Evolutionary conservation across 2,113 vertebrate species (phyloP).

Genomic region (Mugil cephalus): DNA sequence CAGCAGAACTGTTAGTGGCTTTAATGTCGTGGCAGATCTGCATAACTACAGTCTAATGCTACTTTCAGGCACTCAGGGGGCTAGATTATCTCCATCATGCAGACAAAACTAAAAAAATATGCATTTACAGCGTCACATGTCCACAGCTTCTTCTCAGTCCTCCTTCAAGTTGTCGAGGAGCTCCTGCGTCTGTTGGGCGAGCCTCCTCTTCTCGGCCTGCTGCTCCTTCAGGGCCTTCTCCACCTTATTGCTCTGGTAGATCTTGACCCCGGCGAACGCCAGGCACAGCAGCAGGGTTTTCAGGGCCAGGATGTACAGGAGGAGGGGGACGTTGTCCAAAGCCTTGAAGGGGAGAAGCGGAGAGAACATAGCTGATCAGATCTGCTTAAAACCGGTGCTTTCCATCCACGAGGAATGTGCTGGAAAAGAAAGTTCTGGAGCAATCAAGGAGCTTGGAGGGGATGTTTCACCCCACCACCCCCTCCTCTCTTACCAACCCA

Average conservation of each 20-base stretch:
- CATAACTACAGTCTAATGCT: too few species aligned
- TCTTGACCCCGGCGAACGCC: conserved; percentile 91
- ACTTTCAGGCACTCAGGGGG: too few species aligned
- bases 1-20: too few species aligned
- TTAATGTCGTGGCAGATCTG: too few species aligned
- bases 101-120: too few species aligned
- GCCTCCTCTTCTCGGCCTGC: conserved; percentile 70
- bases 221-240: conserved; percentile 84
- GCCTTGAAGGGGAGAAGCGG: conserved; percentile 76
- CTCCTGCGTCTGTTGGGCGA: conserved; percentile 82
- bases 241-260: conserved; percentile 89
- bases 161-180: conserved; percentile 86
- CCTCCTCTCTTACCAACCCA: background rate
- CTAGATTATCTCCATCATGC: too few species aligned
- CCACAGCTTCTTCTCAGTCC: conserved; percentile 68
- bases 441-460: conserved; percentile 6
- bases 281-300: conserved; percentile 95
- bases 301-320: conserved; percentile 94
- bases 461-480: background rate
- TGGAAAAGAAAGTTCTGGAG: conserved; percentile 26
- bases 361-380: background rate
- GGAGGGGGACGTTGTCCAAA: conserved; percentile 91
- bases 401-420: fast-evolving
- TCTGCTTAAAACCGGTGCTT: background rate
- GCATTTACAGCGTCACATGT: background rate